Percentiles rank a stretch among this genome's conserved stretches.
Evolutionary conservation across 2,888 invertebrate species (phyloP).

Genomic region (Ennomos quercinarius): DNA sequence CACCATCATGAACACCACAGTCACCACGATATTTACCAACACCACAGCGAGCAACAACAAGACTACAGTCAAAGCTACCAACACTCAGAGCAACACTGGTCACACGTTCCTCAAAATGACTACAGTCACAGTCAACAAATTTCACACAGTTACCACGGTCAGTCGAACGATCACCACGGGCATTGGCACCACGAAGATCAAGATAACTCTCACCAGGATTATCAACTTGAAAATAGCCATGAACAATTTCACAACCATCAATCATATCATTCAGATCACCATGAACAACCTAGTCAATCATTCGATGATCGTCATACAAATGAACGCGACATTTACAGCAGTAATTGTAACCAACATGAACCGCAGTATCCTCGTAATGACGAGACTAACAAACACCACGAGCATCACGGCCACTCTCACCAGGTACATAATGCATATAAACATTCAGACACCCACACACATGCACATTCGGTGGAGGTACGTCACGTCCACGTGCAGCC

Average conservation of each 20-base stretch:
- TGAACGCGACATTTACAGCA: constrained; percentile 36
- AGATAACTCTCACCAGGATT: constrained; percentile 35
- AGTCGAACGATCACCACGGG: constrained; percentile 38
- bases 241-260: constrained; percentile 34
- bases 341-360: constrained; percentile 36
- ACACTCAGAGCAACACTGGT: constrained; percentile 37
- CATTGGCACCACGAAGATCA: constrained; percentile 40
- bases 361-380: constrained; percentile 27
- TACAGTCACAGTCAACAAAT: constrained; percentile 29
- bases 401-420: constrained; percentile 37
- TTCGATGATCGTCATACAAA: constrained; percentile 30
- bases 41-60: constrained; percentile 40
- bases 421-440: constrained; percentile 33
- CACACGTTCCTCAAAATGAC: constrained; percentile 24
- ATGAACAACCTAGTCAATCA: constrained; percentile 39
- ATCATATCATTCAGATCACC: constrained; percentile 22
- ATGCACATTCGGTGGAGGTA: constrained; percentile 46
- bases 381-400: constrained; percentile 33
- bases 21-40: constrained; percentile 30
- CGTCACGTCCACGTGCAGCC: constrained; percentile 61
- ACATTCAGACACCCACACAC: constrained; percentile 30
- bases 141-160: constrained; percentile 35
- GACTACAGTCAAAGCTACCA: constrained; percentile 36
- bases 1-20: constrained; percentile 32
- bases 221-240: constrained; percentile 34